A percentile compares a stretch with the other conserved stretches of the same genome.
Evolutionary conservation across 2,113 vertebrate species (phyloP).

Genomic region (Gracilinanus agilis): DNA sequence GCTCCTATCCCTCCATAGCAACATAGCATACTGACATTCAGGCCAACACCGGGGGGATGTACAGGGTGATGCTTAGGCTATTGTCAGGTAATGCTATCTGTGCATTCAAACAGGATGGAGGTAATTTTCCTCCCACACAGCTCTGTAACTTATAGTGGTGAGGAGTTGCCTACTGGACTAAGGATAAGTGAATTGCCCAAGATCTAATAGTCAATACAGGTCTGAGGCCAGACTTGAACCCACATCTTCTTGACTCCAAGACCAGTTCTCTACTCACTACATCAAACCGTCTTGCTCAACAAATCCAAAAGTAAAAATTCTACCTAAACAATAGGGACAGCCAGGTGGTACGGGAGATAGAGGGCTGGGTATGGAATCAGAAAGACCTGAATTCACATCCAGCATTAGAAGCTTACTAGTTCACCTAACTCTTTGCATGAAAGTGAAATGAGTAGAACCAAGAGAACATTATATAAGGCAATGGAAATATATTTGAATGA

Average conservation of each 20-base stretch:
- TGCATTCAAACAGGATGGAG: no score
- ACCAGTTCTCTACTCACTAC: not conserved
- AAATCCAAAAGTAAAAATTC: not conserved
- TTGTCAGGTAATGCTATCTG: no score
- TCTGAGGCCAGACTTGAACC: not conserved
- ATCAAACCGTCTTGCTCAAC: not conserved
- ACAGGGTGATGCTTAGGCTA: no score
- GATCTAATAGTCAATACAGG: not conserved
- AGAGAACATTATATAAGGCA: no score
- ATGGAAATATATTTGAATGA: no score
- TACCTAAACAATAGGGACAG: not conserved
- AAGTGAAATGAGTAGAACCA: no score
- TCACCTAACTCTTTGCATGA: no score
- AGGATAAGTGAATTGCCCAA: not conserved
- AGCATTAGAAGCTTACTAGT: not conserved
- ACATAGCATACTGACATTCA: no score
- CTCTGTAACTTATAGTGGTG: not conserved
- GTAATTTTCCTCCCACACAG: no score
- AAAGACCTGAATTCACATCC: not conserved
- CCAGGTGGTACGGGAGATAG: not conserved
- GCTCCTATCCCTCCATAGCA: no score
- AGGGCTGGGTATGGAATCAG: not conserved
- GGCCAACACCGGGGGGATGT: no score
- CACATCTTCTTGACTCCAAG: not conserved
- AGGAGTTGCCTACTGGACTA: not conserved